Percentiles rank a stretch among this genome's conserved stretches.
Evolutionary conservation across 2,113 vertebrate genomes (phyloP).

Genomic region (Galemys pyrenaicus): DNA sequence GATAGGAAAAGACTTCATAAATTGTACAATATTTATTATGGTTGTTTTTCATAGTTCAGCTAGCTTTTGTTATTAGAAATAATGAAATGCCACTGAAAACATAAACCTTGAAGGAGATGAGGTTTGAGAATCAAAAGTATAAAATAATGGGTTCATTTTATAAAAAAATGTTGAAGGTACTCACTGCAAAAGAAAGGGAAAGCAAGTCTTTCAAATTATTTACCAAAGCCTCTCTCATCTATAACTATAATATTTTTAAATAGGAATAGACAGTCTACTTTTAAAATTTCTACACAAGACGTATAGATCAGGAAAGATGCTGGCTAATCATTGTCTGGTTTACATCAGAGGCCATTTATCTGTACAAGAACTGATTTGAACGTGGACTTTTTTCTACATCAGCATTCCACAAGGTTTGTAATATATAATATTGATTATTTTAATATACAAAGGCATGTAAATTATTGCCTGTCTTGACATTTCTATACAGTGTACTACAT

Average conservation of each 20-base stretch:
- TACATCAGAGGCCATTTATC: slow-evolving; percentile 60
- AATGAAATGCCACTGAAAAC: slow-evolving; percentile 27
- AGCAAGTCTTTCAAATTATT: slow-evolving; percentile 45
- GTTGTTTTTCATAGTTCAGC: neutral
- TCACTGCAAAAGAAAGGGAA: neutral
- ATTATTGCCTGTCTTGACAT: slow-evolving; percentile 55
- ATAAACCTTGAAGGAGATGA: neutral
- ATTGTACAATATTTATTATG: neutral
- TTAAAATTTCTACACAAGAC: slow-evolving; percentile 65
- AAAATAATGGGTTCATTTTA: slow-evolving; percentile 34
- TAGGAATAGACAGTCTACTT: slow-evolving; percentile 44
- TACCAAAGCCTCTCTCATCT: neutral
- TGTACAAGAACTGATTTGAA: slow-evolving; percentile 37
- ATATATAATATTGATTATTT: slow-evolving; percentile 64
- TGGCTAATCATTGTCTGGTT: slow-evolving; percentile 72
- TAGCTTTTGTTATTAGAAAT: slow-evolving; percentile 2
- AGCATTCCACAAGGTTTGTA: slow-evolving; percentile 35
- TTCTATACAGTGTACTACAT: slow-evolving; percentile 60
- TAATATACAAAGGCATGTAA: slow-evolving; percentile 56
- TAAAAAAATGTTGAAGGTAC: slow-evolving; percentile 27
- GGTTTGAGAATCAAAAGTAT: neutral
- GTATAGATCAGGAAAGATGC: slow-evolving; percentile 58
- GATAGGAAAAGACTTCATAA: neutral
- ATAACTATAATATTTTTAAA: slow-evolving; percentile 48
- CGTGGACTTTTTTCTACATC: slow-evolving; percentile 54